Conservation (phyloP, 2,888 invertebrate species). For the Phymatocera aterrima region DNA sequence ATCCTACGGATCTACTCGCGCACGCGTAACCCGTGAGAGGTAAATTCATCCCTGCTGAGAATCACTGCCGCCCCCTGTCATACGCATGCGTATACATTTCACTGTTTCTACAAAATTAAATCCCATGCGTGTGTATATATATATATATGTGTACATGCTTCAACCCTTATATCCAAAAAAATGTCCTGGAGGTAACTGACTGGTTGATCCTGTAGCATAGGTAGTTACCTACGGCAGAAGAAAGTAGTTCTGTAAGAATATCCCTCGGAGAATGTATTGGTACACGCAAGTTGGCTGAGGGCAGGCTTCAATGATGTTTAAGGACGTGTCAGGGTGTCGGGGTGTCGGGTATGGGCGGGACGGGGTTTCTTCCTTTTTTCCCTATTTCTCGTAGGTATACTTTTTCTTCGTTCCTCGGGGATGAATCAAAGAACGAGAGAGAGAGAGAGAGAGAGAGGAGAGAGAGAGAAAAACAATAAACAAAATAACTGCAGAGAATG, state of each 20-base stretch:
- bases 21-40: too few relatives aligned
- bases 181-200: slow-evolving; percentile 23
- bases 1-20: too few relatives aligned
- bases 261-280: background rate
- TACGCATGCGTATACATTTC: slow-evolving; percentile 53
- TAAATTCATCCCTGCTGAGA: background rate
- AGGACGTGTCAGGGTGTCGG: slow-evolving; percentile 45
- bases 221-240: background rate
- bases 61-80: slow-evolving; percentile 56
- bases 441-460: too few relatives aligned
- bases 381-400: too few relatives aligned
- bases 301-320: slow-evolving; percentile 43
- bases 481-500: slow-evolving; percentile 67
- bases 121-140: slow-evolving; percentile 54
- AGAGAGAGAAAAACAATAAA: slow-evolving; percentile 60
- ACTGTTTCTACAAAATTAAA: slow-evolving; percentile 66
- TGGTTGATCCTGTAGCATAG: slow-evolving; percentile 48
- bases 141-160: too few relatives aligned
- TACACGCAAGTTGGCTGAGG: background rate
- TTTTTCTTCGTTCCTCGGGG: background rate
- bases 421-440: too few relatives aligned
- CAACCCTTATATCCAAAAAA: too few relatives aligned
- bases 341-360: slow-evolving; percentile 42
- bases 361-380: background rate
- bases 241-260: background rate